phyloP scores from a whole-genome alignment of 2,888 invertebrate genomes.

The Xanthia icteritia region DNA sequence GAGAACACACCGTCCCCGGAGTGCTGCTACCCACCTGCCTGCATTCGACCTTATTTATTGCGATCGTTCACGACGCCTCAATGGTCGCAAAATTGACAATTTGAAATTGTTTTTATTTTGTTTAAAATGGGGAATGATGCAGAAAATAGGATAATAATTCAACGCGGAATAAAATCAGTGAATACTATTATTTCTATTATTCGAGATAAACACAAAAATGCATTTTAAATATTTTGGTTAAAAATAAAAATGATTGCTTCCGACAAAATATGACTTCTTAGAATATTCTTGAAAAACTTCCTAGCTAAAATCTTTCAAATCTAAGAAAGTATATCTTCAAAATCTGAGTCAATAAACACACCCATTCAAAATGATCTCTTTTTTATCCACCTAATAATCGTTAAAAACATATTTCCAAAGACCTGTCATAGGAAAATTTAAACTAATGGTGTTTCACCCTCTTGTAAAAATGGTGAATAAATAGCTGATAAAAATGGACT shows the following conservation, averaged over 20 bases:
- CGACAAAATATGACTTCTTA: no score
- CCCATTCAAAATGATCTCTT: constrained; percentile 25
- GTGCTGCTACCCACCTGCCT: constrained; percentile 82
- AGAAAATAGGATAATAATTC: constrained; percentile 50
- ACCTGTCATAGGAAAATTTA: constrained; percentile 74
- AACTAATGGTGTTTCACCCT: constrained; percentile 77
- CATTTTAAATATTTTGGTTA: no score
- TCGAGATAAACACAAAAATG: no score
- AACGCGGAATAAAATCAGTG: constrained; percentile 19
- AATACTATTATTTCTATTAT: no score
- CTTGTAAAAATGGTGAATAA: constrained; percentile 66
- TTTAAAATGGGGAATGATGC: constrained; percentile 56
- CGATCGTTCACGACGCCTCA: constrained; percentile 79
- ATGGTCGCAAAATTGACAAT: constrained; percentile 77
- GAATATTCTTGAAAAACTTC: no score
- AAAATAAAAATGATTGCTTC: no score
- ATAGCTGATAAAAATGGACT: constrained; percentile 74
- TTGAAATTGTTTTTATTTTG: constrained; percentile 67
- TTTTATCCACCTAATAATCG: constrained; percentile 36
- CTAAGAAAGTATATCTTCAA: no score
- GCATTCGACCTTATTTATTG: constrained; percentile 82
- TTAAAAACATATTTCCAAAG: constrained; percentile 58
- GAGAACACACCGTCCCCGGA: constrained; percentile 80
- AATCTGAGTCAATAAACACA: constrained; percentile 33
- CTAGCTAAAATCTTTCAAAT: no score